These are phyloP conservation scores for Baronia brevicornis DNA, from an alignment of 2,888 invertebrate species.

Conservation along the genomic window DNA sequence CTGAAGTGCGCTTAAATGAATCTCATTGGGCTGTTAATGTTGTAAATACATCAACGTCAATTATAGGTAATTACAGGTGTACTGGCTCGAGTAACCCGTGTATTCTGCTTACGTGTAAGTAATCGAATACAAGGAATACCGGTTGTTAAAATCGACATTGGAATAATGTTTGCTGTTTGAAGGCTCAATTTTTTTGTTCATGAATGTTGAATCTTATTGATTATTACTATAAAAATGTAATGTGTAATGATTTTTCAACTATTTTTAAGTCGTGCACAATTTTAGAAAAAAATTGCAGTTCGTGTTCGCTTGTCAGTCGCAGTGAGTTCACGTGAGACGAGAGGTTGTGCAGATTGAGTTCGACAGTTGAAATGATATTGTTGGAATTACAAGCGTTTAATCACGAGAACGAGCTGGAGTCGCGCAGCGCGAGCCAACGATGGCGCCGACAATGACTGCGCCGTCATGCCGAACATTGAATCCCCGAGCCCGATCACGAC, in stretches of 20 bases:
- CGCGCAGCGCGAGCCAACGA: constrained; percentile 40
- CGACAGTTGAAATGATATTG: constrained; percentile 64
- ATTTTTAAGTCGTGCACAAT: constrained; percentile 18
- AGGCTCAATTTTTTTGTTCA: too few species aligned
- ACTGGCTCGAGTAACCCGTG: constrained; percentile 6
- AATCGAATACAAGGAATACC: constrained; percentile 14
- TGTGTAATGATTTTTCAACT: too few species aligned
- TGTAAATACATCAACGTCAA: constrained; percentile 16
- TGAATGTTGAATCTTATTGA: too few species aligned
- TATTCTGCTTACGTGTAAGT: constrained; percentile 13
- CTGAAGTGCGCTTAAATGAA: constrained; percentile 3
- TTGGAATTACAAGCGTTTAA: constrained; percentile 73
- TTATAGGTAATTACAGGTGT: constrained; percentile 13
- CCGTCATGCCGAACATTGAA: constrained; percentile 64
- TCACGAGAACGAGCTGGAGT: constrained; percentile 61
- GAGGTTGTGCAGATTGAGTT: constrained; percentile 55
- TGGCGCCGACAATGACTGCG: constrained; percentile 60
- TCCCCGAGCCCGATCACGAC: constrained; percentile 69
- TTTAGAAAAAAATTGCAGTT: constrained; percentile 27
- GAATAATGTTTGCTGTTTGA: constrained; percentile 10
- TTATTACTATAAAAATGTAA: too few species aligned
- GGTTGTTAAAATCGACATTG: constrained; percentile 14
- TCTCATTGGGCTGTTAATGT: constrained; percentile 10
- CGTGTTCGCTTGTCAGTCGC: constrained; percentile 26
- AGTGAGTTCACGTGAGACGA: constrained; percentile 45